Evolutionary conservation across 2,797 vertebrate species (phyloP).

Genomic region (Parauchenoglanis punctatus): DNA sequence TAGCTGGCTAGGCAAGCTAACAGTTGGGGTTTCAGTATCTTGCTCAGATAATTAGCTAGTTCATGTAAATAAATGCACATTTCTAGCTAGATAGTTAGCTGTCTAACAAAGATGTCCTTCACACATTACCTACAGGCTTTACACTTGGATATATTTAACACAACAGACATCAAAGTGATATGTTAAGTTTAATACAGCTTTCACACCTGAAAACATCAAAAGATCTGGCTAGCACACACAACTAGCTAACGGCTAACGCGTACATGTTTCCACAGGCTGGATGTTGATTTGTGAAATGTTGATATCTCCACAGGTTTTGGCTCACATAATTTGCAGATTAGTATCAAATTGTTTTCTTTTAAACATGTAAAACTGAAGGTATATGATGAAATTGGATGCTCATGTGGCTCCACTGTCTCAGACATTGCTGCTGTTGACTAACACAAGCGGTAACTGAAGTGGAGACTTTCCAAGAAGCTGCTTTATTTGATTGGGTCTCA

Average conservation of each 20-base stretch:
- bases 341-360: background rate
- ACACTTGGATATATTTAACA: background rate
- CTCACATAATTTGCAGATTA: background rate
- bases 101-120: background rate
- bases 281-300: background rate
- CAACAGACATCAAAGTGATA: background rate
- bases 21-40: background rate
- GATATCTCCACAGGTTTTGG: background rate
- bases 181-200: background rate
- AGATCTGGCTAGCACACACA: background rate
- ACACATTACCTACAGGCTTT: background rate
- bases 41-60: background rate
- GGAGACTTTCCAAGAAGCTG: background rate
- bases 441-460: background rate
- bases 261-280: background rate
- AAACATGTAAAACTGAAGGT: background rate
- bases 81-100: background rate
- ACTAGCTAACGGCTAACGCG: background rate
- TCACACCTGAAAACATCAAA: background rate
- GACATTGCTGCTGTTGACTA: background rate
- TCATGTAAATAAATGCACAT: background rate
- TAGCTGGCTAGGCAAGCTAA: background rate
- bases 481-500: background rate
- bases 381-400: background rate
- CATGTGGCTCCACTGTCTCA: background rate